Evolutionary conservation across 2,888 invertebrate species (phyloP).

Genomic region (Metopia argyrocephala): DNA sequence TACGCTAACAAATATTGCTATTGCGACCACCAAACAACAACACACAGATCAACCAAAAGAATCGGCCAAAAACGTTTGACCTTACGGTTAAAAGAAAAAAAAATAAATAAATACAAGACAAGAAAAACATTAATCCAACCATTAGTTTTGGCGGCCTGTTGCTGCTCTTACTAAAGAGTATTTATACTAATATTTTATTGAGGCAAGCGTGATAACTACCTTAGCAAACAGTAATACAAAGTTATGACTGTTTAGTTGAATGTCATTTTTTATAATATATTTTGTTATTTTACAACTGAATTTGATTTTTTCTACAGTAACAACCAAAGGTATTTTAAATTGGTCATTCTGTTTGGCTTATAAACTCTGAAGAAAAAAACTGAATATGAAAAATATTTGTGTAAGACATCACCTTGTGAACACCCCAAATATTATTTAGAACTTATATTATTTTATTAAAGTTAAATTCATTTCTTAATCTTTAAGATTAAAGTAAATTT

Average conservation of each 20-base stretch:
- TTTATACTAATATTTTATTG: background rate
- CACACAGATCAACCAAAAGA: slow-evolving; percentile 32
- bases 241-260: slow-evolving; percentile 10
- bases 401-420: background rate
- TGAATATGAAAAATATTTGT: background rate
- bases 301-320: slow-evolving; percentile 18
- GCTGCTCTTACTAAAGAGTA: slow-evolving; percentile 15
- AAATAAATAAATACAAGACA: background rate
- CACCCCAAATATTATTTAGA: too few species aligned
- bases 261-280: slow-evolving; percentile 37
- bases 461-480: slow-evolving; percentile 35
- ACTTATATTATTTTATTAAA: slow-evolving; percentile 6
- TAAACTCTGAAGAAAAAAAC: background rate
- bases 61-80: slow-evolving; percentile 19
- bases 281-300: slow-evolving; percentile 42
- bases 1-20: slow-evolving; percentile 51
- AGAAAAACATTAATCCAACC: slow-evolving; percentile 49
- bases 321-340: background rate
- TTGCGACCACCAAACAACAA: slow-evolving; percentile 36
- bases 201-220: background rate
- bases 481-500: slow-evolving; percentile 60
- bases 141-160: slow-evolving; percentile 55
- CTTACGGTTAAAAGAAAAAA: slow-evolving; percentile 18
- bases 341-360: background rate
- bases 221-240: slow-evolving; percentile 2